Conservation (phyloP, 2,888 invertebrate species). For the Invenusta paracnida region DNA sequence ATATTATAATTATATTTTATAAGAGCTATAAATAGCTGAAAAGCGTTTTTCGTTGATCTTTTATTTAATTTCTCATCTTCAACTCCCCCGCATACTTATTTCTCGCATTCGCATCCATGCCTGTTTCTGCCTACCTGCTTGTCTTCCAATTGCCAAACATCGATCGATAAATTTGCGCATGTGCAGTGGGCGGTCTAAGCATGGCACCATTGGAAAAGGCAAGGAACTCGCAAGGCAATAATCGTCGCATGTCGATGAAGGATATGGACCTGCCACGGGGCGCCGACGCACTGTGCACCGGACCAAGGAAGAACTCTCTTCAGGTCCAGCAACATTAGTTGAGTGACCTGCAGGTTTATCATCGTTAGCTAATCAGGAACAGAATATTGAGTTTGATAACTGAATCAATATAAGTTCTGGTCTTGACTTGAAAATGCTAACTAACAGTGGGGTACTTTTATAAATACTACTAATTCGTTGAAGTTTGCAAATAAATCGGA, state of each 20-base stretch:
- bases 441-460: not conserved
- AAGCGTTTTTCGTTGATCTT: no score
- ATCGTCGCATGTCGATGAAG: conserved; percentile 29
- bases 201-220: not conserved
- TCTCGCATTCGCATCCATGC: no score
- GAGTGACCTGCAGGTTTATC: not conserved
- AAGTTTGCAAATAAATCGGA: no score
- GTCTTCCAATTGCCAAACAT: no score
- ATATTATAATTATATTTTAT: no score
- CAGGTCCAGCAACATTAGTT: conserved; percentile 14
- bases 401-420: no score
- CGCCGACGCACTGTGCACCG: not conserved
- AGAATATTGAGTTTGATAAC: no score
- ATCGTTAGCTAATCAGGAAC: not conserved
- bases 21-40: no score
- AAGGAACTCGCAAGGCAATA: not conserved
- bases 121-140: no score
- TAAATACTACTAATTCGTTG: not conserved
- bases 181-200: not conserved
- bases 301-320: conserved; percentile 1
- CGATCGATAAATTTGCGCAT: no score
- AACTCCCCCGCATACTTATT: no score
- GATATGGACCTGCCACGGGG: conserved; percentile 31
- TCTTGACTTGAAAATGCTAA: not conserved
- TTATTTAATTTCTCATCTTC: no score